Percentiles rank a stretch among this genome's conserved stretches.
These are phyloP conservation scores for Ictalurus punctatus DNA, from an alignment of 2,113 vertebrate genomes.

Conservation along the genomic window DNA sequence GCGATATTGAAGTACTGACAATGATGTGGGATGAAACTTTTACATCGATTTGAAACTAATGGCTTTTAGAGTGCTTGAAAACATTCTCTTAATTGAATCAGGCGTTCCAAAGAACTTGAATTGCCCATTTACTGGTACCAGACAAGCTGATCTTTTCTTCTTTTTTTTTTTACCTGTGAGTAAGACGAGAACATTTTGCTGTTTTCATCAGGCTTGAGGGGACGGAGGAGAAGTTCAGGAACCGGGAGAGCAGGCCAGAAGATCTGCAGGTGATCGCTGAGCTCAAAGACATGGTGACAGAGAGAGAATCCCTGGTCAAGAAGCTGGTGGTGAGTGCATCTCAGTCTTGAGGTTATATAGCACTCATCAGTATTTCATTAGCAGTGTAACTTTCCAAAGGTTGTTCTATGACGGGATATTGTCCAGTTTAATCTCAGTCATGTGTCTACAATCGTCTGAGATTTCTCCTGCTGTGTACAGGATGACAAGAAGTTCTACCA, in stretches of 20 bases:
- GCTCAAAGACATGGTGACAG: constrained; percentile 92
- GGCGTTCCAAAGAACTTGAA: not conserved
- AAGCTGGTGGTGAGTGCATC: constrained; percentile 90
- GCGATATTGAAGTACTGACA: constrained; percentile 7
- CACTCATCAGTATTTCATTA: not conserved
- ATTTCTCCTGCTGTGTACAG: constrained; percentile 70
- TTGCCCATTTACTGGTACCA: not conserved
- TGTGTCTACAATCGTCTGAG: not conserved
- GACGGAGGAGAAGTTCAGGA: constrained; percentile 94
- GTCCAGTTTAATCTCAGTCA: not conserved
- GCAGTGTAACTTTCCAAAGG: not conserved
- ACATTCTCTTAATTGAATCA: constrained; percentile 23
- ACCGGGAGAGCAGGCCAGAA: constrained; percentile 92
- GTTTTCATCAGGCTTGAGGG: constrained; percentile 84
- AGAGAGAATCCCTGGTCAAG: constrained; percentile 94
- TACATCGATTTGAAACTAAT: constrained; percentile 24
- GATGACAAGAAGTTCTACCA: constrained; percentile 99
- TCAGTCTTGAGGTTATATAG: not conserved
- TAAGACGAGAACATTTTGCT: not conserved
- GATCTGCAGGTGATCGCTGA: constrained; percentile 94
- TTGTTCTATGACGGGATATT: not conserved
- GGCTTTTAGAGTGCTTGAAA: constrained; percentile 20
- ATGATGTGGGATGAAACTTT: constrained; percentile 26
- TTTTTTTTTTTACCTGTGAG: not conserved
- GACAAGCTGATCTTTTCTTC: not conserved